Conservation (phyloP, 2,888 invertebrate species). For the Stenoptilia bipunctidactyla region DNA sequence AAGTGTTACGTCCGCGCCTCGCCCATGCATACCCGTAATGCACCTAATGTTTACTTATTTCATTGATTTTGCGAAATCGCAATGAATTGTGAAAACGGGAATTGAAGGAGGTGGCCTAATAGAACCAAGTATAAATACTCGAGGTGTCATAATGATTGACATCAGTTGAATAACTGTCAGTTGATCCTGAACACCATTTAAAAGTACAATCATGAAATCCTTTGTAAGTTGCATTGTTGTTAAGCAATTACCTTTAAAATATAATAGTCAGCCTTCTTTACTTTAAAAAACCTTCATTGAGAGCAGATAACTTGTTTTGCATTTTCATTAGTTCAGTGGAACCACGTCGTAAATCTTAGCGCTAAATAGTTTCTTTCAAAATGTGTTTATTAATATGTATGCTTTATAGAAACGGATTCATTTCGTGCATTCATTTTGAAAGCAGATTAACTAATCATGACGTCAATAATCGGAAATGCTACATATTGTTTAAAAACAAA, state of each 20-base stretch:
- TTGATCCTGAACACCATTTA: slow-evolving; percentile 30
- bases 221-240: slow-evolving; percentile 67
- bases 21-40: slow-evolving; percentile 60
- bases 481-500: too few relatives aligned
- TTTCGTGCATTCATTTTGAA: too few relatives aligned
- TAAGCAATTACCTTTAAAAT: too few relatives aligned
- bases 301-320: too few relatives aligned
- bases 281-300: too few relatives aligned
- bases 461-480: too few relatives aligned
- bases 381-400: slow-evolving; percentile 4
- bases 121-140: slow-evolving; percentile 54
- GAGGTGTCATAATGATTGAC: slow-evolving; percentile 46
- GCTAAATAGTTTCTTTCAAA: slow-evolving; percentile 6
- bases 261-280: too few relatives aligned
- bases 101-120: slow-evolving; percentile 47
- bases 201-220: slow-evolving; percentile 50
- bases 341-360: slow-evolving; percentile 3
- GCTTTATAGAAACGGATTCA: too few relatives aligned
- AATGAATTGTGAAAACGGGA: slow-evolving; percentile 52
- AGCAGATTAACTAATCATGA: too few relatives aligned
- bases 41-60: slow-evolving; percentile 63
- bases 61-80: slow-evolving; percentile 60
- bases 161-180: slow-evolving; percentile 43
- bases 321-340: slow-evolving; percentile 24
- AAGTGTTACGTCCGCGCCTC: slow-evolving; percentile 46